Evolutionary conservation across 1,140 invertebrate species (phyloP), one percentile per base, ranked within the genome.

Genomic region (Aphelinus atriplicis): DNA sequence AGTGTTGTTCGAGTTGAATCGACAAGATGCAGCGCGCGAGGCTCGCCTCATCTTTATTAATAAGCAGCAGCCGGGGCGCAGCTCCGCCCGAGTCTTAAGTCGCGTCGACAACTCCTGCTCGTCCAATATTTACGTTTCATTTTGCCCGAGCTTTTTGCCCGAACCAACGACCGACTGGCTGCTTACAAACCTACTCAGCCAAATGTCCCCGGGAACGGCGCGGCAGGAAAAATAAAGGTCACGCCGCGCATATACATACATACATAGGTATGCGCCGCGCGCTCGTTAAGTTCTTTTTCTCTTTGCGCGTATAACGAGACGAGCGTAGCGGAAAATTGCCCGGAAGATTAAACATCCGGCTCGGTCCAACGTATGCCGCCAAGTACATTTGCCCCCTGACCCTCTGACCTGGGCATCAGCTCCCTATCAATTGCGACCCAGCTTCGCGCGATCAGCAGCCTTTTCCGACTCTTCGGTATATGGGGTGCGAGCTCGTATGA

Each of bases 111-210:
- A 26, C 26, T 26, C 26, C 26, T 0, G 42, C 62, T 64, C 53
- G 0, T 55, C 5, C 71, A 73, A 73, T 73, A 66, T 73, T 73
- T 73, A 66, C 71, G 2, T 66, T 73, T 60, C 71, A 73, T 73
- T 64, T 66, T 58, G 47, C 1, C 47, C 3, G 53, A 60, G 61
- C 62, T 64, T 48, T 57, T 65, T 56, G 7, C 60, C 50, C 42
- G 42, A 3, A 26, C 26, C 26, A 26, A 3, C 3, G 2, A 46
- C 5, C 43, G 1, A 63, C 10, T 57, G 26, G 4, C 56, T 57
- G 56, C 56, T 57, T 57, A 57, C 26, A 57, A 57, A 57, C 4
- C 56, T 57, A n/a, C 42, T 56, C 9, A 2, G 56, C n/a, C 7
- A 56, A 46, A 56, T 56, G 51, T n/a, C 51, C 65, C 5, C 43